phyloP scores from a whole-genome alignment of 2,888 invertebrate species.

The Hoplodrina blanda region DNA sequence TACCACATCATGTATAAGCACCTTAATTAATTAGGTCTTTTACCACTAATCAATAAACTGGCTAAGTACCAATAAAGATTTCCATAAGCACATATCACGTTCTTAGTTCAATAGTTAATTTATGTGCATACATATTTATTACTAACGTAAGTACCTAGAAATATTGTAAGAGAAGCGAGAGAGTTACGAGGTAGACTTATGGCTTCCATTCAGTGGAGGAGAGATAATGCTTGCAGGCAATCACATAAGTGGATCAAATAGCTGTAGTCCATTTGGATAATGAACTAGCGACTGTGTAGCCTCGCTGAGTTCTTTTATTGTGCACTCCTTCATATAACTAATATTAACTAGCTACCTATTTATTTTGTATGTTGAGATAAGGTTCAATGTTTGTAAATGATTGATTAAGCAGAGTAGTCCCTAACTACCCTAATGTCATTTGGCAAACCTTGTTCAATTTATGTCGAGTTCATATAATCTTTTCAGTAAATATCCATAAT shows the following conservation, averaged over 20 bases:
- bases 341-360: constrained; percentile 65
- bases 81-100: constrained; percentile 47
- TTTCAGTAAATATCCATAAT: neutral
- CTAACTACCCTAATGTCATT: neutral
- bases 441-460: constrained; percentile 11
- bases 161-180: constrained; percentile 85
- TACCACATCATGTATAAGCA: neutral
- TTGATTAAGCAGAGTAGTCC: constrained; percentile 10
- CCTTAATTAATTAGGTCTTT: constrained; percentile 1
- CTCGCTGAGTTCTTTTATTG: constrained; percentile 81
- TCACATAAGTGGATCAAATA: constrained; percentile 91
- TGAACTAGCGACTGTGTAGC: constrained; percentile 87
- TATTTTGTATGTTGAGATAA: constrained; percentile 32
- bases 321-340: constrained; percentile 78
- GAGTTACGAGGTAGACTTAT: constrained; percentile 90
- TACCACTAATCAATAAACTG: constrained; percentile 18
- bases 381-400: constrained; percentile 42
- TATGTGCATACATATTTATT: constrained; percentile 80
- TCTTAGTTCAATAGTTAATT: constrained; percentile 74
- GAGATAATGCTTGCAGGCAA: constrained; percentile 90
- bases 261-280: constrained; percentile 90
- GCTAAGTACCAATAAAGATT: constrained; percentile 30
- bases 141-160: constrained; percentile 76
- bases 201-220: constrained; percentile 87
- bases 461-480: neutral